Evolutionary conservation across 37 sponge, comb jelly and placozoan species (phyloP), one percentile per base, ranked within the genome.

Genomic region (Agelas oroides): DNA sequence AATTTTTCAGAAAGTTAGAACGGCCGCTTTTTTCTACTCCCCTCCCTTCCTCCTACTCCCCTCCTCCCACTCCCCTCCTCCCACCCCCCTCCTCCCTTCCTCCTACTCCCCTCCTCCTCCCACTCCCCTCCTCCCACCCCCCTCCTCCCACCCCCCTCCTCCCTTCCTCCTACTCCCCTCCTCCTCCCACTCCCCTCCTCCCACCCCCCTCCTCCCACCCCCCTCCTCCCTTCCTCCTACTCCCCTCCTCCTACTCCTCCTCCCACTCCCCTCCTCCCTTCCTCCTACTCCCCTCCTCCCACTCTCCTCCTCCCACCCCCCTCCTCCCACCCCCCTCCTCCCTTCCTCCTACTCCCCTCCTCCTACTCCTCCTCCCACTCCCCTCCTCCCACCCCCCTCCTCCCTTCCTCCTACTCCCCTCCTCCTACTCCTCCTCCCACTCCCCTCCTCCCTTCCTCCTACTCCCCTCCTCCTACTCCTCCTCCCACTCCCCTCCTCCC

Each of bases 11-110:
- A n/a, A n/a, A n/a, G n/a, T n/a, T n/a, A 72, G 38, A 18, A 32
- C 21, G n/a, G n/a, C n/a, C n/a, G n/a, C n/a, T n/a, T n/a, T 16
- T 13, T 53, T 24, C 39, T 16, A 16, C n/a, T 70, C 59, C 0
- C 55, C 5, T 3, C 78, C 57, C n/a, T 20, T 84, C 57, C 33
- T 73, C 74, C 37, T 41, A 18, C 20, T 24, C 53, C 36, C 60
- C 39, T 60, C 77, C 55, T 67, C 14, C 41, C 37, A 12, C 64
- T 33, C 62, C 15, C 34, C 37, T 25, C 73, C 73, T 40, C 55
- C 54, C 52, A 17, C 30, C 55, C 73, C 65, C 12, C 65, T 3
- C 46, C 46, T 46, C 46, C 8, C 46, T 46, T 8, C 28, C 27
- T 65, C 27, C 28, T 24, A 18, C 18, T 65, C 28, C 2, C 33